A percentile compares a stretch with the other conserved stretches of the same genome.
These are phyloP conservation scores for Dromococcyx pavoninus DNA, from an alignment of 2,797 vertebrate species.

Conservation along the genomic window DNA sequence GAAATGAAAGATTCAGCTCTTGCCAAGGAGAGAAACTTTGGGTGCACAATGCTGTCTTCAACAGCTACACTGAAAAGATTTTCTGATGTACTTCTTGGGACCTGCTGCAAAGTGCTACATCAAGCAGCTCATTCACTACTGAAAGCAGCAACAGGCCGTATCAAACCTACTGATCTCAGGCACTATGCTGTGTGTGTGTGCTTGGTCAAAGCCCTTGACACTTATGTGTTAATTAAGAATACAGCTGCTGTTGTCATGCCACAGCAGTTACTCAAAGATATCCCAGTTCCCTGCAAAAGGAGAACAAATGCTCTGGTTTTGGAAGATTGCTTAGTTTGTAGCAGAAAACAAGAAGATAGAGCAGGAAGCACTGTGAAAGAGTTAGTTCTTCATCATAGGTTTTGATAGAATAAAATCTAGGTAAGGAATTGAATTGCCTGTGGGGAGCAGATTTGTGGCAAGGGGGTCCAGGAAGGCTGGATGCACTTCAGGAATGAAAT, in stretches of 20 bases:
- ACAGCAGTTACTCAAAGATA: not conserved
- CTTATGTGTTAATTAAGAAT: not conserved
- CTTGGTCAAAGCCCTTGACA: not conserved
- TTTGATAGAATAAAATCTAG: not conserved
- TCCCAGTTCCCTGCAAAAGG: not conserved
- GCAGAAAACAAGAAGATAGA: not conserved
- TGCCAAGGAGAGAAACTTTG: not conserved
- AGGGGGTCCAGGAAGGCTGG: too few relatives aligned
- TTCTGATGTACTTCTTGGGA: not conserved
- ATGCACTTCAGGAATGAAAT: too few relatives aligned
- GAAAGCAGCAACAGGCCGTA: not conserved
- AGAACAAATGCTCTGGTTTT: not conserved
- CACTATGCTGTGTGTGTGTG: not conserved
- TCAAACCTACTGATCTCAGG: not conserved
- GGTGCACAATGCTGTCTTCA: not conserved
- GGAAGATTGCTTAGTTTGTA: not conserved
- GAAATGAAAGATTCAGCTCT: not conserved
- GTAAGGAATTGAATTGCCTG: not conserved
- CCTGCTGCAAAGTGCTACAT: not conserved
- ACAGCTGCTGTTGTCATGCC: not conserved
- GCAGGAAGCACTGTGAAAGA: not conserved
- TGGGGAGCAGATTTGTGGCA: not conserved
- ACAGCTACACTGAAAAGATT: not conserved
- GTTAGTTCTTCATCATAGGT: not conserved
- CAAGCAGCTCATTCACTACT: not conserved